Percentiles rank a stretch among this genome's conserved stretches.
These are phyloP conservation scores for Malthinus flaveolus DNA, from an alignment of 2,888 invertebrate genomes.

Conservation along the genomic window DNA sequence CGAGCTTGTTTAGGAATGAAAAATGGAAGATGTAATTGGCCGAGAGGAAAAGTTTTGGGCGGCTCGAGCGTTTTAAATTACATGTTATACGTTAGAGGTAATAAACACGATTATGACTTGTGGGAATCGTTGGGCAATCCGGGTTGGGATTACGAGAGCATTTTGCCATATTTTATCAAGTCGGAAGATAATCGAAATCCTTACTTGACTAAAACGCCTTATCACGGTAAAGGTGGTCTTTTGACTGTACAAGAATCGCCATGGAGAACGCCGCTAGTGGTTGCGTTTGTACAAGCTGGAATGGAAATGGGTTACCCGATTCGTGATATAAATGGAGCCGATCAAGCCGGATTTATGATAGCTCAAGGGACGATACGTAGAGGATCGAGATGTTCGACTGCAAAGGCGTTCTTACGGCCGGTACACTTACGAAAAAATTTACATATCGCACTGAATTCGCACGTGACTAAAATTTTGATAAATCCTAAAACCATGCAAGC, in stretches of 20 bases:
- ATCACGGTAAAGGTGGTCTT: slow-evolving; percentile 74
- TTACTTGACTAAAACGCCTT: slow-evolving; percentile 70
- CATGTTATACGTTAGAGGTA: slow-evolving; percentile 87
- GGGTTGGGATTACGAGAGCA: slow-evolving; percentile 86
- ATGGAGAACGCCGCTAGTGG: slow-evolving; percentile 79
- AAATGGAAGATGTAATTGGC: slow-evolving; percentile 83
- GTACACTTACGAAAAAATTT: slow-evolving; percentile 75
- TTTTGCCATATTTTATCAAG: slow-evolving; percentile 86
- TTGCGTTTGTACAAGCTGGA: slow-evolving; percentile 82
- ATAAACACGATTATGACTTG: slow-evolving; percentile 80
- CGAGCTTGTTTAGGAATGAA: slow-evolving; percentile 83
- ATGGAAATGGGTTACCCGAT: slow-evolving; percentile 82
- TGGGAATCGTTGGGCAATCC: slow-evolving; percentile 84
- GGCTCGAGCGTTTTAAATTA: slow-evolving; percentile 87
- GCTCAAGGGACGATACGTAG: slow-evolving; percentile 83
- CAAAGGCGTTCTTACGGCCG: slow-evolving; percentile 84
- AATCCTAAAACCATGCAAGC: slow-evolving; percentile 75
- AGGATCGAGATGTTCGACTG: slow-evolving; percentile 83
- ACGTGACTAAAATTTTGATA: slow-evolving; percentile 76
- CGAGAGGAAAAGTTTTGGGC: slow-evolving; percentile 86
- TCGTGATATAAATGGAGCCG: slow-evolving; percentile 79
- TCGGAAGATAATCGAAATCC: slow-evolving; percentile 89
- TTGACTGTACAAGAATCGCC: slow-evolving; percentile 82
- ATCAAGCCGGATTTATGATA: slow-evolving; percentile 84
- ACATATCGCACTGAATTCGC: slow-evolving; percentile 78